Evolutionary conservation across 2,888 invertebrate species (phyloP), one percentile per base, ranked within the genome.

Genomic region (Mechanitis mazaeus): DNA sequence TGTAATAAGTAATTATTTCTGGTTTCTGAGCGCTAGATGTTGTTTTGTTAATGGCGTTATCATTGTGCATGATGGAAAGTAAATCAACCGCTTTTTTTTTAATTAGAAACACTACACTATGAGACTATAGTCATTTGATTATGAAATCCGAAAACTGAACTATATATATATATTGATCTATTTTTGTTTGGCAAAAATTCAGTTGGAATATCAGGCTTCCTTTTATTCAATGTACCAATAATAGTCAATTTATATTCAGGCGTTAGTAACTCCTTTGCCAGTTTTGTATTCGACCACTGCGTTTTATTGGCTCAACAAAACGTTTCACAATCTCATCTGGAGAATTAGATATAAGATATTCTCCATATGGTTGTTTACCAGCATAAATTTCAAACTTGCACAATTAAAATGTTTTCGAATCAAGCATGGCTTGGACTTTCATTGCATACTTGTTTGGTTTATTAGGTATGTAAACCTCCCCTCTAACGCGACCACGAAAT

Each of bases 1-100:
- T 72, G 56, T 73, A 71, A 68, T 60, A 68, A 53, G 64, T 65
- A 64, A 71, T 68, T 58, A 68, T 72, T 68, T 70, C 69, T 64
- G 72, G 64, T 63, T 73, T 72, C 54, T 65, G 65, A 59, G 64
- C 64, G 11, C 58, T 60, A 57, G 56, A 60, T 58, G 66, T 61
- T 64, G 62, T 60, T 63, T 60, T 60, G 61, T 69, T 68, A 55
- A 68, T 63, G 62, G 65, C 55, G 58, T 56, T 55, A 56, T 59
- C 47, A 68, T 71, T 63, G 60, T 71, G 71, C 65, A 71, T 64
- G 64, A 69, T 66, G 57, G 70, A 69, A 55, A 69, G 59, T 60
- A 72, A 65, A 60, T 68, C 63, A 58, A 72, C 70, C 60, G 64
- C 65, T 67, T 69, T 69, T 38, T 65, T 68, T 68, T 62, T n/a